Conservation (phyloP, 2,113 vertebrate genomes). For the Oceanites oceanicus region DNA sequence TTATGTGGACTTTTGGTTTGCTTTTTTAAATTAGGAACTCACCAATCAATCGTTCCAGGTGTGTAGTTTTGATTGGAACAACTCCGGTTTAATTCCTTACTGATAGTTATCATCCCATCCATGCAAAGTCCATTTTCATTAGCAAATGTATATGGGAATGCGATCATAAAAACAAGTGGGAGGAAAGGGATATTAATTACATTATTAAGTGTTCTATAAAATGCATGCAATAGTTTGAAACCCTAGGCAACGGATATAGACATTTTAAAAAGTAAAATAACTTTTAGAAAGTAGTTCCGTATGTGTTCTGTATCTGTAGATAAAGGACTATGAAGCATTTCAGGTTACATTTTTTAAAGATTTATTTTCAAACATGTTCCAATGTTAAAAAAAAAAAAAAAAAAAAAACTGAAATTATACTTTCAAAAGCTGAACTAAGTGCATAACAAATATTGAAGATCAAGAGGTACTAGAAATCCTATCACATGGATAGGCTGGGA, state of each 20-base stretch:
- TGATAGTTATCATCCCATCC: conserved; percentile 37
- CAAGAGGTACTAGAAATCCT: background rate
- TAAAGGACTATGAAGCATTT: background rate
- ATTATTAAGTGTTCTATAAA: background rate
- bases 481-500: background rate
- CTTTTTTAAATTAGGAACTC: conserved; percentile 36
- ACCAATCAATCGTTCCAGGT: conserved; percentile 71
- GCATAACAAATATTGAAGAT: background rate
- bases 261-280: background rate
- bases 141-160: background rate
- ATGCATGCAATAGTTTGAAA: background rate
- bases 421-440: background rate
- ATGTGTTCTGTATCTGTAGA: background rate
- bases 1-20: background rate
- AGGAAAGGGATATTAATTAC: conserved; percentile 1
- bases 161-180: background rate
- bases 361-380: background rate
- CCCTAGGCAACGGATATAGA: background rate
- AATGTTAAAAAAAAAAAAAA: background rate
- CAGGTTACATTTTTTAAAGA: background rate
- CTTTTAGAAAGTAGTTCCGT: background rate
- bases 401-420: background rate
- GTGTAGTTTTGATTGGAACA: conserved; percentile 66
- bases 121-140: conserved; percentile 38
- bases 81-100: conserved; percentile 55